These are phyloP conservation scores for Neolamprologus ventralis DNA, from an alignment of 2,113 vertebrate genomes.

Conservation along the genomic window DNA sequence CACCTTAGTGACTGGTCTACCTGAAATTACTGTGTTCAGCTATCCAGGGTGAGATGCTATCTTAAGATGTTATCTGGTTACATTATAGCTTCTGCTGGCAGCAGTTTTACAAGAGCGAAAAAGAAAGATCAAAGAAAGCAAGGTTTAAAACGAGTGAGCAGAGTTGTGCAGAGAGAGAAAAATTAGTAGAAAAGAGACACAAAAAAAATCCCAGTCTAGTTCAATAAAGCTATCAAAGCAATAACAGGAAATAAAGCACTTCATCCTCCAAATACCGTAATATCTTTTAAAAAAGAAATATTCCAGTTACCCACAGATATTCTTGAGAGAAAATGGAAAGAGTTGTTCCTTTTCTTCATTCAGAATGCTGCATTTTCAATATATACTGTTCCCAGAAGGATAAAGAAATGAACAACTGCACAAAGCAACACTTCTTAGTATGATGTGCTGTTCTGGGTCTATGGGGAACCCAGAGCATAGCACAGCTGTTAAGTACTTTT, in stretches of 20 bases:
- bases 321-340: not conserved
- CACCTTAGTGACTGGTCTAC: not conserved
- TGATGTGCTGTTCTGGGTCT: slow-evolving; percentile 39
- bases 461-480: slow-evolving; percentile 42
- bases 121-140: not conserved
- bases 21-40: slow-evolving; percentile 21
- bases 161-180: not conserved
- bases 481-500: slow-evolving; percentile 70
- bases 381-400: slow-evolving; percentile 4
- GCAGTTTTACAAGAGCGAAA: not conserved
- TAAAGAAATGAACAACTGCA: slow-evolving; percentile 50
- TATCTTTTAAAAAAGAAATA: not conserved
- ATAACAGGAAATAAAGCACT: not conserved
- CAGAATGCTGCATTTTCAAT: not conserved
- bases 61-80: not conserved
- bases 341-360: not conserved
- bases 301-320: not conserved
- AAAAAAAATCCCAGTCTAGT: not conserved
- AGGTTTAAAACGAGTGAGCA: not conserved
- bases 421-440: slow-evolving; percentile 43
- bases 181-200: not conserved
- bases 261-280: not conserved
- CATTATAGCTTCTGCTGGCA: not conserved
- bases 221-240: not conserved
- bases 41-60: not conserved